Evolutionary conservation across 1,140 invertebrate genomes (phyloP), one percentile per base, ranked within the genome.

Genomic region (Lordiphosa stackelbergi): DNA sequence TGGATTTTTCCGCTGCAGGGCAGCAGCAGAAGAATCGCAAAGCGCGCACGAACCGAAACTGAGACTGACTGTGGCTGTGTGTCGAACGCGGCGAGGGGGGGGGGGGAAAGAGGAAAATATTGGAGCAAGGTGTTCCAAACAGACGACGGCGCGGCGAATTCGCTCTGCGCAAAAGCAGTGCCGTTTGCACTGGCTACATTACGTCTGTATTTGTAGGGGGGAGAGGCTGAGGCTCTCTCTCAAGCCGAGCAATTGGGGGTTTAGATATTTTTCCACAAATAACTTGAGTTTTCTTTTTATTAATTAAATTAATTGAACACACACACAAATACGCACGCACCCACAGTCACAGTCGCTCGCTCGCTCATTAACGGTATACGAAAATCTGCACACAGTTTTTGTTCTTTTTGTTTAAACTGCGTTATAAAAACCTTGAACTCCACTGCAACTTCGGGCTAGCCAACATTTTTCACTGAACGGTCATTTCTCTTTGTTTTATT

Each of bases 61-160:
- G 71, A 81, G 75, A 83, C 77, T 64, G 55, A 24, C 42, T 45
- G 43, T 53, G 48, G 40, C 46, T 46, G 52, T 61, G 22, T 52
- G 35, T 35, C 55, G 58, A 51, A 42, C 36, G 56, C 41, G 49
- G 66, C 51, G 12, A 46, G 43, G 42, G 45, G 56, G 43, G 42
- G 45, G 56, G 16, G 52, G 31, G 45, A 53, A 24, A 19, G 16
- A 13, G 41, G 31, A 53, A 69, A 83, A 83, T 83, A 77, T 83
- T 83, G 72, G 77, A 83, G 77, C 77, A 81, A 81, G 77, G 77
- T 81, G 77, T 81, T 81, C 77, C 77, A 83, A 75, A 79, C 62
- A 81, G 57, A 75, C 60, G 51, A 46, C 60, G 64, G 60, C 41
- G 47, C 63, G 58, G 55, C 57, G 65, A 79, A 79, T 81, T 74